Evolutionary conservation across 30 jellyfish, hydroid and myxozoan genomes (phyloP), one percentile per base, ranked within the genome.

Genomic region (Pelagia noctiluca): DNA sequence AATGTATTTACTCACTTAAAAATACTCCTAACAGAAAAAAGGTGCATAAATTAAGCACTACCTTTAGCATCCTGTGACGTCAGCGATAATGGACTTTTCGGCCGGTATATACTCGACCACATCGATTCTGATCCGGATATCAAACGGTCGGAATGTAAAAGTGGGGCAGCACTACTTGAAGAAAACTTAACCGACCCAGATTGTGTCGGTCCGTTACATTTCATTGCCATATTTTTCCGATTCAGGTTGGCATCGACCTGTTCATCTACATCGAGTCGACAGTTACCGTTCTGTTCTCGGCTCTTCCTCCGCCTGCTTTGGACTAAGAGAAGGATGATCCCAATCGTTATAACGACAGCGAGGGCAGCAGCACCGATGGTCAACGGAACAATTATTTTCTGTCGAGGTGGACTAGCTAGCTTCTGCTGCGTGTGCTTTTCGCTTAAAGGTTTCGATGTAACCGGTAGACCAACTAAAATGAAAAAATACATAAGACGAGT

Each of bases 121-220:
- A 30, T 60, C 19, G 92, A 82, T 25, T 50, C 80, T 10, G 84
- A 82, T 31, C 81, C 71, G 13, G 46, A 25, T 36, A 78, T 31
- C 37, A 52, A 34, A 18, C 87, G 32, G 48, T 37, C 16, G 71
- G 63, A 50, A 16, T 57, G 81, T 22, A 82, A 19, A 71, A 82
- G 65, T 37, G 92, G 92, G 11, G 80, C 65, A 8, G 85, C 42
- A 18, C n/a, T n/a, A n/a, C 85, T 38, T 49, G 91, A 64, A 5
- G 82, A 11, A 30, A 50, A 19, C 57, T 5, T 16, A 2, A 25
- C 68, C 25, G 92, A 82, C 12, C 86, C 76, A 32, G 68, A 30
- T 3, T 3, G 21, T 8, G 35, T 57, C 11, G 32, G 8, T 50
- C 64, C 72, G 33, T 81, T 54, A 26, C 19, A 69, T 24, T 82